Evolutionary conservation across 2,113 vertebrate genomes (phyloP), one percentile per base, ranked within the genome.

Genomic region (Oenanthe melanoleuca): DNA sequence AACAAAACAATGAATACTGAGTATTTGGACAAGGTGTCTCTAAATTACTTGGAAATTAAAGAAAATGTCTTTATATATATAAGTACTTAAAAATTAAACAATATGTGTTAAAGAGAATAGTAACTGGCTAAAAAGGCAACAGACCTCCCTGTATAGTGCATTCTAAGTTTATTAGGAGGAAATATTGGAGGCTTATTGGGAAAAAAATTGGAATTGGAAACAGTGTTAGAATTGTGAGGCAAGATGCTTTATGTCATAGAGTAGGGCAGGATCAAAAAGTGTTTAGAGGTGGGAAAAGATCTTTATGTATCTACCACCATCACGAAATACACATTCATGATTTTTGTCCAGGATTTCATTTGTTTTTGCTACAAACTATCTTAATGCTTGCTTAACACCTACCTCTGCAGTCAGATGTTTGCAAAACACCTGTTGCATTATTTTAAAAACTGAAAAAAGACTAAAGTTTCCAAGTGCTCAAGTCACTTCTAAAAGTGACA

Each of bases 301-400:
- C 3, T 74, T 47, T 59, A 7, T 69, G 2, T 45, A 11, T 5
- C 10, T 53, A 7, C 28, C 12, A 19, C 29, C 44, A 45, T 77
- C 26, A 4, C 6, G 4, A 59, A 80, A n/a, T 3, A 42, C 4
- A 13, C 6, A 2, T 40, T 9, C 3, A 0, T 60, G 13, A 31
- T 71, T 88, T 79, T 60, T 49, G 24, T 69, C 12, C 16, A 31
- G 40, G 29, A 6, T 74, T 38, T 49, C 18, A 8, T 69, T n/a
- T 55, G 2, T 11, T 19, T 86, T 50, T 38, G 23, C 40, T 67
- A 29, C 9, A 26, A 31, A 12, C 6, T 59, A 6, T 77, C 65
- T 45, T 31, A 8, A 21, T 55, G 12, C 42, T 84, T 60, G 21
- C 16, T 72, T 69, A 33, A 21, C 8, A 29, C 49, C 34, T 57